phyloP scores from a whole-genome alignment of 2,113 vertebrate species.

The Mobula hypostoma region DNA sequence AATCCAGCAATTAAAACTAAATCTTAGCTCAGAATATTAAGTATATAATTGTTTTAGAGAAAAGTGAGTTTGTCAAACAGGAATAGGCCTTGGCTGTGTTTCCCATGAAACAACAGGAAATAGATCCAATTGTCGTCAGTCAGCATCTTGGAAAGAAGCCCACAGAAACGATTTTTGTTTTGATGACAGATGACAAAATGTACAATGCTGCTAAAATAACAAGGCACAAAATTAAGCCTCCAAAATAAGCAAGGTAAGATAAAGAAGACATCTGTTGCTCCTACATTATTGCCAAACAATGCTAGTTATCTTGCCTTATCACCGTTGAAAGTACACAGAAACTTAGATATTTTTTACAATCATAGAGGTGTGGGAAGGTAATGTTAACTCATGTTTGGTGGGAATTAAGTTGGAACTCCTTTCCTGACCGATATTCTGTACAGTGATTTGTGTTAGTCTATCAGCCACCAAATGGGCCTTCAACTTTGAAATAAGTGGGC shows the following conservation, averaged over 20 bases:
- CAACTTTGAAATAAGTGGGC: neutral
- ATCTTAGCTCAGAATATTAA: conserved; percentile 2
- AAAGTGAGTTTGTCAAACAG: conserved; percentile 20
- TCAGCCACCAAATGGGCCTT: neutral
- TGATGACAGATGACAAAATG: conserved; percentile 26
- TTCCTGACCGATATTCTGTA: neutral
- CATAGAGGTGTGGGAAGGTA: neutral
- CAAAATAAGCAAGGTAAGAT: conserved; percentile 27
- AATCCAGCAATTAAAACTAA: neutral
- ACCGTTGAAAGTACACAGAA: neutral
- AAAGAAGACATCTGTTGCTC: neutral
- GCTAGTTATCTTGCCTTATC: neutral
- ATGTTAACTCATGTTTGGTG: neutral
- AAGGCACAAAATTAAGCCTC: neutral
- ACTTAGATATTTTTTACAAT: neutral
- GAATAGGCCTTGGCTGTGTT: conserved; percentile 11
- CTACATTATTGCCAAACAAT: neutral
- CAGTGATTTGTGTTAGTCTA: neutral
- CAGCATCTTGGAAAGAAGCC: conserved; percentile 28
- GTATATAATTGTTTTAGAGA: conserved; percentile 17
- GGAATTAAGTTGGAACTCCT: neutral
- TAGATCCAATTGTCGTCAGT: neutral
- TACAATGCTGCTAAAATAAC: conserved; percentile 31
- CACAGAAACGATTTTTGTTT: conserved; percentile 28
- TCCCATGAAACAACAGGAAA: conserved; percentile 33